Conservation (phyloP, 2,113 vertebrate species). For the Meleagris gallopavo region DNA sequence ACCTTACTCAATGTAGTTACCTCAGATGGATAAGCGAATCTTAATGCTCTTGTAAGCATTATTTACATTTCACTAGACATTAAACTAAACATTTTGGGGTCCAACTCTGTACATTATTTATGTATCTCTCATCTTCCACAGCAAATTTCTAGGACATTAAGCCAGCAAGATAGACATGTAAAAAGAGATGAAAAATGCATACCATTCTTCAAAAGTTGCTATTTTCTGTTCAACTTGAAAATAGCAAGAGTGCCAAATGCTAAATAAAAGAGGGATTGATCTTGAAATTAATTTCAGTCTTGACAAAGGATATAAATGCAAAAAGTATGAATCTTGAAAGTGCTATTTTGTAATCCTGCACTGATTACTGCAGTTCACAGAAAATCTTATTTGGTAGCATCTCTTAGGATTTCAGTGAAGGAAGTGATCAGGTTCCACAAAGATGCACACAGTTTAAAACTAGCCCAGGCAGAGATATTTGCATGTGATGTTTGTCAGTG, state of each 20-base stretch:
- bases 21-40: constrained; percentile 4
- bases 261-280: not conserved
- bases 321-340: not conserved
- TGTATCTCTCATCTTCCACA: not conserved
- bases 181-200: not conserved
- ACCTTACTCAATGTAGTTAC: constrained; percentile 28
- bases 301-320: not conserved
- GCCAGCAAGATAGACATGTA: not conserved
- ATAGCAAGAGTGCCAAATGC: not conserved
- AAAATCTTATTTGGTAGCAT: not conserved
- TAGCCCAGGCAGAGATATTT: not conserved
- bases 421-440: not conserved
- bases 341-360: not conserved
- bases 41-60: not conserved
- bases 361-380: not conserved
- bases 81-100: constrained; percentile 24
- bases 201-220: fast-evolving
- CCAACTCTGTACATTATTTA: not conserved
- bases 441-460: not conserved
- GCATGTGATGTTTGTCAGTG: fast-evolving
- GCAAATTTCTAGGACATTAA: not conserved
- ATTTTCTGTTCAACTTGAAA: not conserved
- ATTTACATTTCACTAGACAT: constrained; percentile 44
- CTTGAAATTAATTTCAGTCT: not conserved
- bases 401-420: not conserved